Evolutionary conservation across 2,797 vertebrate species (phyloP), one percentile per base, ranked within the genome.

Genomic region (Avahi laniger): DNA sequence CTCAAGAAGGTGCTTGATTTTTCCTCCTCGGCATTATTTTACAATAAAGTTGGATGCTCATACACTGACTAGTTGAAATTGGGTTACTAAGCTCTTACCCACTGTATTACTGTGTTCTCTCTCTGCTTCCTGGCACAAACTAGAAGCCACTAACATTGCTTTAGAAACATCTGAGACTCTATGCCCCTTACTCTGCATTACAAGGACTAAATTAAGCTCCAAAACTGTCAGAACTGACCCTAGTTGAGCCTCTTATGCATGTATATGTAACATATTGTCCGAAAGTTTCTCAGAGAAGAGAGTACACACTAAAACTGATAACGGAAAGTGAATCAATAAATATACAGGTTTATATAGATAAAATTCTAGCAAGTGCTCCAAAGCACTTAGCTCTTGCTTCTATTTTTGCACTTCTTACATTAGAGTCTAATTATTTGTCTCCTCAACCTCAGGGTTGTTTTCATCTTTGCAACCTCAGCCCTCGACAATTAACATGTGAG

Each of bases 81-180:
- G n/a, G 50, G 43, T 86, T 84, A 69, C 43, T 70, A 17, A 38
- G 52, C 48, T 82, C 52, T 72, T 57, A 76, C 38, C 75, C 46
- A 50, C 38, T 63, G 12, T 61, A 33, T 76, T 80, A 50, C 30
- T 63, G 9, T 61, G 35, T 76, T 80, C 92, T 46, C 82, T 91
- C 81, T 93, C 43, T 72, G 65, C 82, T 93, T 93, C 89, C 86
- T 75, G 52, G 85, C 63, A 79, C 72, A 65, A 75, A 57, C 46
- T 87, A 41, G 76, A 92, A 93, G 83, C 26, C 70, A 73, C 61
- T 35, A 67, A 33, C 9, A 46, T 12, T 63, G 80, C 69, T 82
- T 90, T 52, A n/a, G 20, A 84, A 86, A 88, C 20, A 69, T 14
- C 80, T 87, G 43, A 80, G 76, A 52, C 43, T 69, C 7, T 72